Evolutionary conservation across 2,888 invertebrate genomes (phyloP), one percentile per base, ranked within the genome.

Genomic region (Dromius quadrimaculatus): DNA sequence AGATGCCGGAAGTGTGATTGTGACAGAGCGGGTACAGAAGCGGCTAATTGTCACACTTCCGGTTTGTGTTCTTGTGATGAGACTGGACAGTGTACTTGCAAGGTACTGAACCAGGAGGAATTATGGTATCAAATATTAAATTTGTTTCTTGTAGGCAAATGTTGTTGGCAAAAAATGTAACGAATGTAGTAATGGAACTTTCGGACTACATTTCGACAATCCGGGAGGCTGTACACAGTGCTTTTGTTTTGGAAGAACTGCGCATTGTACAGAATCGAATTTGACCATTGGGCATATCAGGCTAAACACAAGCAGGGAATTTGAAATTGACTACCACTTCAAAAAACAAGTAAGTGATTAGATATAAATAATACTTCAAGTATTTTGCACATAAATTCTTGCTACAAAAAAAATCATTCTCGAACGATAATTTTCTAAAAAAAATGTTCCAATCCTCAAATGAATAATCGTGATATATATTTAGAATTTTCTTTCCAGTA

Each of bases 161-260:
- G 95, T 92, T 0, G 87, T 89, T 4, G 98, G 98, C 0, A 87
- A 88, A 54, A 91, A 91, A 75, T 99, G 98, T 80, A 89, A 92
- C 78, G 82, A 85, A 11, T 99, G 98, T 82, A 88, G 89, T 74
- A 87, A 89, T 38, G 92, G 94, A 15, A 93, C 95, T 0, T 98
- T 98, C 81, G 95, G 96, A 0, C 83, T 98, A 19, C 88, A 92
- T 0, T 83, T 82, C 0, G 87, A 89, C 45, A 95, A 93, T 81
- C 89, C 92, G 0, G 88, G 88, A 64, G 98, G 98, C 4, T 99
- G 98, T 81, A 95, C 95, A 0, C 89, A 92, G 71, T 99, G 98
- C 82, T 98, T 97, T 86, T 99, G 98, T 84, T 99, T 98, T 83
- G 94, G 93, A 0, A 87, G 95, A 77, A 91, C 92, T 57, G 85